phyloP scores from a whole-genome alignment of 2,888 invertebrate genomes.

The Leuctra nigra region DNA sequence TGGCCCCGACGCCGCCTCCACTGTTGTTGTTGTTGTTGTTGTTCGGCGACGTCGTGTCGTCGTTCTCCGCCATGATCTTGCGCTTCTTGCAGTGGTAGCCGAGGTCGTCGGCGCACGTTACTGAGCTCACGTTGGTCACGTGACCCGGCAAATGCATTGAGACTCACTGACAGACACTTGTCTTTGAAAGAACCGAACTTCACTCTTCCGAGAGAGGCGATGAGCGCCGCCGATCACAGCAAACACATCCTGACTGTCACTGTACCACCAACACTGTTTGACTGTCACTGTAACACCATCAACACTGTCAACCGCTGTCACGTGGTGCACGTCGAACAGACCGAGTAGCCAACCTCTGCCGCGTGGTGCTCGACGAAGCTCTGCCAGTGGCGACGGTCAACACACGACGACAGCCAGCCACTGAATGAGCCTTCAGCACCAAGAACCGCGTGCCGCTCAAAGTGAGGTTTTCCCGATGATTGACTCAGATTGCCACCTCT shows the following conservation, averaged over 20 bases:
- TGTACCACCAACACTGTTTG: too few species aligned
- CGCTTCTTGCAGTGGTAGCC: slow-evolving; percentile 30
- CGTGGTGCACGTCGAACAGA: background rate
- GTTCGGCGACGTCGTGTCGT: slow-evolving; percentile 28
- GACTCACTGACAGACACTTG: too few species aligned
- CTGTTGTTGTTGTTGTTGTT: slow-evolving; percentile 26
- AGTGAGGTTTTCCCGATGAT: slow-evolving; percentile 26
- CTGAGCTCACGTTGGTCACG: slow-evolving; percentile 38
- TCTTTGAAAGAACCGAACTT: too few species aligned
- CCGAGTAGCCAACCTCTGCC: background rate
- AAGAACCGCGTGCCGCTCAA: too few species aligned
- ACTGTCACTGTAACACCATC: background rate
- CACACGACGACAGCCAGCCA: background rate
- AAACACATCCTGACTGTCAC: too few species aligned
- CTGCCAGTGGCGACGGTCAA: background rate
- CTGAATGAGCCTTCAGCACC: too few species aligned
- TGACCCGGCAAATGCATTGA: slow-evolving; percentile 44
- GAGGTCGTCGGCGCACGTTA: slow-evolving; percentile 23
- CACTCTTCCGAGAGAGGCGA: too few species aligned
- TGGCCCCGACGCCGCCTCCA: slow-evolving; percentile 35
- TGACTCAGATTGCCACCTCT: too few species aligned
- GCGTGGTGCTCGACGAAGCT: background rate
- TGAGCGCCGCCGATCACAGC: too few species aligned
- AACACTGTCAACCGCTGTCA: background rate
- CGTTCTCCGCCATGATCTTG: slow-evolving; percentile 40